These are phyloP conservation scores for Lepetodrilus schrolli DNA, from an alignment of 2,888 invertebrate species.

Conservation along the genomic window DNA sequence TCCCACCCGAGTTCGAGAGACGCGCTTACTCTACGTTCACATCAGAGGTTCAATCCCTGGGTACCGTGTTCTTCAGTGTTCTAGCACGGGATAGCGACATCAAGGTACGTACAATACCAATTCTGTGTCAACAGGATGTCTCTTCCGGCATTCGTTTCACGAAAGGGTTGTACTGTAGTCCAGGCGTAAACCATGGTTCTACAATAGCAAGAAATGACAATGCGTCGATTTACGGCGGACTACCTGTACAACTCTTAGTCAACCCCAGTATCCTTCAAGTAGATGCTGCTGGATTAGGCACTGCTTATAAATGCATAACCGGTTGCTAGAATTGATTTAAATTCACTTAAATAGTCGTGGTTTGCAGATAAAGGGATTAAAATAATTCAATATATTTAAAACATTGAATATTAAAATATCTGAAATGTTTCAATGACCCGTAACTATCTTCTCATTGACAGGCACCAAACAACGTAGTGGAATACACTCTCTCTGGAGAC, in stretches of 20 bases:
- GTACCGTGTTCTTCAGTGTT: slow-evolving; percentile 44
- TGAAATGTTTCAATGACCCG: neutral
- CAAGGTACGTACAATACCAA: slow-evolving; percentile 50
- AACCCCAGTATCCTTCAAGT: too few relatives aligned
- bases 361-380: too few relatives aligned
- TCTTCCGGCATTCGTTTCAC: too few relatives aligned
- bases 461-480: slow-evolving; percentile 60
- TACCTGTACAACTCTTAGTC: neutral
- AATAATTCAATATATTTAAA: neutral
- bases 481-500: slow-evolving; percentile 55
- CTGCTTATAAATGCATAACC: too few relatives aligned
- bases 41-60: slow-evolving; percentile 51
- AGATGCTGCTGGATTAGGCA: too few relatives aligned
- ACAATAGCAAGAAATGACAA: too few relatives aligned
- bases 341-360: neutral
- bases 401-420: neutral
- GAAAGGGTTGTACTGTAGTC: too few relatives aligned
- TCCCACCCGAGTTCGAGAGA: slow-evolving; percentile 53
- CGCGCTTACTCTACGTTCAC: slow-evolving; percentile 37
- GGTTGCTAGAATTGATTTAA: neutral
- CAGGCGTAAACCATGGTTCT: too few relatives aligned
- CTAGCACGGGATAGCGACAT: slow-evolving; percentile 49
- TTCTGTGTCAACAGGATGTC: too few relatives aligned
- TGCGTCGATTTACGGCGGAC: too few relatives aligned
- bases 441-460: slow-evolving; percentile 31